Conservation (phyloP, 2,113 vertebrate genomes). For the Tachysurus vachellii region DNA sequence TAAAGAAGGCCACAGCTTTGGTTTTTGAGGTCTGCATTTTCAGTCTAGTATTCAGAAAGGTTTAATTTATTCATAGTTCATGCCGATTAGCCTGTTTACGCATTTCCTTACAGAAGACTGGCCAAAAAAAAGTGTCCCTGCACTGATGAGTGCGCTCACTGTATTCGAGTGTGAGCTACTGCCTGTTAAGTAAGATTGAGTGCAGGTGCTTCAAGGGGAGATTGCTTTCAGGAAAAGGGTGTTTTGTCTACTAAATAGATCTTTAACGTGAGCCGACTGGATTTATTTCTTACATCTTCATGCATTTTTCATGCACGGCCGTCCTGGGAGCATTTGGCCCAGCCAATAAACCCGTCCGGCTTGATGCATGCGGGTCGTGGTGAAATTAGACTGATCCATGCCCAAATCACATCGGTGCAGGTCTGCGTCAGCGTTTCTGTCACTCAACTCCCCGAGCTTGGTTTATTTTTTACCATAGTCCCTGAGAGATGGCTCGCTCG, state of each 20-base stretch:
- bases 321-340: constrained; percentile 36
- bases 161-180: constrained; percentile 30
- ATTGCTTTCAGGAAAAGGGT: constrained; percentile 52
- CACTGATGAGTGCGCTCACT: constrained; percentile 30
- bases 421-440: constrained; percentile 28
- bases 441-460: background rate
- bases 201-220: constrained; percentile 44
- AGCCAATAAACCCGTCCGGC: constrained; percentile 28
- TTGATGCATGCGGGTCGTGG: constrained; percentile 29
- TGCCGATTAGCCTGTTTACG: background rate
- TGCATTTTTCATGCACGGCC: constrained; percentile 56
- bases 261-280: constrained; percentile 30
- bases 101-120: background rate
- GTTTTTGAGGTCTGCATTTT: background rate
- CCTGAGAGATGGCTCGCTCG: background rate
- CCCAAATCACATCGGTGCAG: constrained; percentile 16
- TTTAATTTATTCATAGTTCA: constrained; percentile 13
- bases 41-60: background rate
- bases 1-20: background rate
- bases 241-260: constrained; percentile 58
- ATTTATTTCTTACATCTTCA: constrained; percentile 59
- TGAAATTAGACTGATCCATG: constrained; percentile 38
- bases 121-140: constrained; percentile 5
- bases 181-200: constrained; percentile 58
- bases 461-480: background rate